These are phyloP conservation scores for Propithecus deckenii DNA, from an alignment of 2,797 vertebrate genomes.

Conservation along the genomic window DNA sequence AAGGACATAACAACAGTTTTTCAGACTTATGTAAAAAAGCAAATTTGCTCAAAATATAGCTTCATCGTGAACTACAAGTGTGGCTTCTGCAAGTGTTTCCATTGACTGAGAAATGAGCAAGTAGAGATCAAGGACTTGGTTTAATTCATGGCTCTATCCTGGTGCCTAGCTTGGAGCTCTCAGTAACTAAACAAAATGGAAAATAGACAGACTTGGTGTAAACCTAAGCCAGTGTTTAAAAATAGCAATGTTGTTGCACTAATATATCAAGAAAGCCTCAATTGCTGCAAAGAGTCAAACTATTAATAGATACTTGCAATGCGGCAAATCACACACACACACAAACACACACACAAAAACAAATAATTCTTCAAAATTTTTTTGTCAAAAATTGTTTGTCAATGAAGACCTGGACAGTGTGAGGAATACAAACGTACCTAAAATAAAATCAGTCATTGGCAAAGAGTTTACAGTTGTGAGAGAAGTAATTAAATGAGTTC, in stretches of 20 bases:
- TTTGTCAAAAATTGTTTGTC: neutral
- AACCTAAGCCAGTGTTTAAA: neutral
- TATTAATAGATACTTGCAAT: neutral
- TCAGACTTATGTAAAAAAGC: neutral
- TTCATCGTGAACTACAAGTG: neutral
- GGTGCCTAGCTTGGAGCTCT: neutral
- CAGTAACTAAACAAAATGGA: neutral
- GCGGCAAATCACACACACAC: neutral
- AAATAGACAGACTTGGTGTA: neutral
- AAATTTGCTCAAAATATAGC: neutral
- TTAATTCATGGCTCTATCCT: neutral
- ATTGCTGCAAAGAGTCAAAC: neutral
- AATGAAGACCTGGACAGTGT: neutral
- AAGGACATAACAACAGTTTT: neutral
- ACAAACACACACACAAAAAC: neutral
- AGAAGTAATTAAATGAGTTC: neutral
- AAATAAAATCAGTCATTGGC: neutral
- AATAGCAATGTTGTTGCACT: neutral
- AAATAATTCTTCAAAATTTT: neutral
- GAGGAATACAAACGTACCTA: neutral
- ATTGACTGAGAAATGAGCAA: neutral
- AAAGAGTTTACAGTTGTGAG: neutral
- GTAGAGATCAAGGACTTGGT: neutral
- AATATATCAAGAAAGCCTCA: neutral
- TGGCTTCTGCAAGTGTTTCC: neutral